These are phyloP conservation scores for Ailurus styani DNA, from an alignment of 2,113 vertebrate genomes.

Conservation along the genomic window DNA sequence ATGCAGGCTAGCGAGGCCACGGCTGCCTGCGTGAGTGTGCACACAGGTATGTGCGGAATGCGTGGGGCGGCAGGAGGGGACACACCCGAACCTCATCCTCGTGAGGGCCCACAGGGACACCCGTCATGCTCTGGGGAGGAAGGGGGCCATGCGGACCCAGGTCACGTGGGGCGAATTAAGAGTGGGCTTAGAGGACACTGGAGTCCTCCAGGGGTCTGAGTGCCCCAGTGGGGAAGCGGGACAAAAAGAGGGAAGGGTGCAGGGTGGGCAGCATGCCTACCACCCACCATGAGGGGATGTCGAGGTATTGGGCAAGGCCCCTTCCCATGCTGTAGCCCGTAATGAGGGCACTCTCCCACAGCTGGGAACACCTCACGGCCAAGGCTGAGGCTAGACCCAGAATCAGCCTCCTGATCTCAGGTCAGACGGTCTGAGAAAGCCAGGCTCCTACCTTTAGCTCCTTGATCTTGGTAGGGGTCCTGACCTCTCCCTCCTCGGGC, in stretches of 20 bases:
- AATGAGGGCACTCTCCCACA: background rate
- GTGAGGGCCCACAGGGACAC: background rate
- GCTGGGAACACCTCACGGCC: background rate
- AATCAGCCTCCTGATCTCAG: background rate
- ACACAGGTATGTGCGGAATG: background rate
- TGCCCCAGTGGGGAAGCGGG: background rate
- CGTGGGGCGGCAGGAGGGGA: background rate
- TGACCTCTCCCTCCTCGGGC: constrained; percentile 83
- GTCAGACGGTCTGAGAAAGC: background rate
- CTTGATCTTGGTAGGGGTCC: constrained; percentile 93
- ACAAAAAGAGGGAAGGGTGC: background rate
- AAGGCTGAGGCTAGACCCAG: background rate
- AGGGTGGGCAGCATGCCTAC: background rate
- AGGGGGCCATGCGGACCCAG: background rate
- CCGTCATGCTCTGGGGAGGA: background rate
- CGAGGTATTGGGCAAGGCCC: background rate
- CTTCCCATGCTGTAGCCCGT: background rate
- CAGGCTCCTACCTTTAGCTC: constrained; percentile 89
- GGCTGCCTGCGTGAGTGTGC: background rate
- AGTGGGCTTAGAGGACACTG: background rate
- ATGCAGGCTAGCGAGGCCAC: background rate
- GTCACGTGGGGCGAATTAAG: background rate
- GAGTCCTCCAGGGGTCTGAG: background rate
- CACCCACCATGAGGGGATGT: no score
- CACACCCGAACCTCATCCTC: background rate